Conservation (phyloP, 2,888 invertebrate species). For the Hypomecis punctinalis region DNA sequence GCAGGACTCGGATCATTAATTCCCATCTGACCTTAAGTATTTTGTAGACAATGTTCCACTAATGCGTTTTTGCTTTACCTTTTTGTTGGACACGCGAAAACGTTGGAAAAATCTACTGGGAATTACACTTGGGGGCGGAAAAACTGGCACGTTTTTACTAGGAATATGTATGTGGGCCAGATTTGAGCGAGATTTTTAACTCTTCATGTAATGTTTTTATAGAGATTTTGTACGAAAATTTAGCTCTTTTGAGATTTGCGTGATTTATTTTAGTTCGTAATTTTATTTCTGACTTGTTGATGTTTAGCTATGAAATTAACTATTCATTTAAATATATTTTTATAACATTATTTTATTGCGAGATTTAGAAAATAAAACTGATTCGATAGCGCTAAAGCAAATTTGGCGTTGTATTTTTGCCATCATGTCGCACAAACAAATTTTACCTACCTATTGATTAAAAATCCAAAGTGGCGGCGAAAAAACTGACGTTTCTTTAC, state of each 20-base stretch:
- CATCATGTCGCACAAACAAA: too few species aligned
- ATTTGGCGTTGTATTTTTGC: too few species aligned
- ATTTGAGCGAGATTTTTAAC: constrained; percentile 1
- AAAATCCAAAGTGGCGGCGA: too few species aligned
- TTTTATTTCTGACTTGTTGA: too few species aligned
- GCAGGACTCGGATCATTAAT: constrained; percentile 35
- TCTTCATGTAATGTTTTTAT: too few species aligned
- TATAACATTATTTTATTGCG: too few species aligned
- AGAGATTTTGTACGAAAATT: constrained; percentile 3
- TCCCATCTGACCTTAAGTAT: constrained; percentile 40
- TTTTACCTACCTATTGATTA: too few species aligned
- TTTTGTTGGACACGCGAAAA: constrained; percentile 46
- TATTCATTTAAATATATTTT: too few species aligned
- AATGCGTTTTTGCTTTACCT: constrained; percentile 51
- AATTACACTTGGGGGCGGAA: constrained; percentile 35
- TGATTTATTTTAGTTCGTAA: background rate
- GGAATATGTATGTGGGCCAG: background rate
- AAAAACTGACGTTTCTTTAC: constrained; percentile 17
- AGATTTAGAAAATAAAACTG: too few species aligned
- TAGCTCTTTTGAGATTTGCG: background rate
- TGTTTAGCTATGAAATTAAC: too few species aligned
- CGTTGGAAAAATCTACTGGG: constrained; percentile 38
- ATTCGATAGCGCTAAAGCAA: too few species aligned
- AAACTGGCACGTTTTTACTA: constrained; percentile 18
- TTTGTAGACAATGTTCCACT: constrained; percentile 48